Conservation (phyloP, 2,797 vertebrate genomes). For the Eupleurogrammus muticus region DNA sequence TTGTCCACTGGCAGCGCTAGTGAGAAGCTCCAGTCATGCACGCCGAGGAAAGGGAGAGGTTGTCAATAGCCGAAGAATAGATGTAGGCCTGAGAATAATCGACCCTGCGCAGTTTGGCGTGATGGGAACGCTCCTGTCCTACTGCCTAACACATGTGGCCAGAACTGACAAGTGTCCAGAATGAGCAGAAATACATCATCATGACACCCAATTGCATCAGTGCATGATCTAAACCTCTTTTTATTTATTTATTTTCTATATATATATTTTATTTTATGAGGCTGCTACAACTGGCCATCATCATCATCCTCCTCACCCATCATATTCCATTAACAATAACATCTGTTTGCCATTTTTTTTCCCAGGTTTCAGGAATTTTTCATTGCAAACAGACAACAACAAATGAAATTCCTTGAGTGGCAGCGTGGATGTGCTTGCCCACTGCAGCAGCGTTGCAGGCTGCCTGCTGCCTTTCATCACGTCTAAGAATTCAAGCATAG, state of each 20-base stretch:
- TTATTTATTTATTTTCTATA: no score
- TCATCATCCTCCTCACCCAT: not conserved
- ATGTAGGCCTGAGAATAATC: conserved; percentile 82
- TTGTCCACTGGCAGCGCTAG: conserved; percentile 95
- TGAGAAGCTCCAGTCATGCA: conserved; percentile 87
- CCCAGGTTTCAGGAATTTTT: conserved; percentile 18
- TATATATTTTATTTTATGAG: not conserved
- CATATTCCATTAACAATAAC: not conserved
- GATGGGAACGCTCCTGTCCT: not conserved
- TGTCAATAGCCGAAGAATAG: conserved; percentile 88
- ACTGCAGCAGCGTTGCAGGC: not conserved
- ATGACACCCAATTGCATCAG: conserved; percentile 14
- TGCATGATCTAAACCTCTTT: not conserved
- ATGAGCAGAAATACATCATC: conserved; percentile 8
- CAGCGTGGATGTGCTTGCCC: conserved; percentile 7
- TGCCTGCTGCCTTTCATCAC: conserved; percentile 16
- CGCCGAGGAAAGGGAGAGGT: conserved; percentile 83
- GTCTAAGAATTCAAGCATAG: conserved; percentile 30
- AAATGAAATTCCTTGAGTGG: conserved; percentile 25
- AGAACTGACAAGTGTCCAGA: conserved; percentile 25
- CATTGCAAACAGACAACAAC: no score
- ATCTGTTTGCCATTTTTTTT: conserved; percentile 10
- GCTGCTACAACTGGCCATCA: not conserved
- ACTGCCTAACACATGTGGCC: not conserved
- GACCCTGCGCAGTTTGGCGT: conserved; percentile 56